phyloP scores from a whole-genome alignment of 2,888 invertebrate species.

The Brassicogethes aeneus region DNA sequence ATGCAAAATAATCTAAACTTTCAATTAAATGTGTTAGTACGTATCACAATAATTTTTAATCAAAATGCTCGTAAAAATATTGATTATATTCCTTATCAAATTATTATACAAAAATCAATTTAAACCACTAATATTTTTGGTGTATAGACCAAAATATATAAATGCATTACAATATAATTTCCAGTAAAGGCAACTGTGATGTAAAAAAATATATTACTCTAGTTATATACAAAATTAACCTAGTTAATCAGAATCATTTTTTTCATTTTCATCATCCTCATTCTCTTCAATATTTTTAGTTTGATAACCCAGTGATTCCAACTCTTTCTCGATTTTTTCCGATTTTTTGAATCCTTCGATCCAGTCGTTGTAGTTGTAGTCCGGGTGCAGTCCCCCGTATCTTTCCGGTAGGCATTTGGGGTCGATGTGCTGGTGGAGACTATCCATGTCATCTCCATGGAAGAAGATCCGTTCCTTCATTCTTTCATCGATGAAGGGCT shows the following conservation, averaged over 20 bases:
- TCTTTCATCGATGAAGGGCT: constrained; percentile 58
- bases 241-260: constrained; percentile 5
- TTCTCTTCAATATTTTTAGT: constrained; percentile 11
- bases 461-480: constrained; percentile 57
- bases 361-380: constrained; percentile 69
- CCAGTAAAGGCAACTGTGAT: no score
- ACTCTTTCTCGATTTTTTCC: constrained; percentile 51
- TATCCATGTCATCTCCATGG: constrained; percentile 64
- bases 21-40: no score
- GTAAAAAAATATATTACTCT: background rate
- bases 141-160: no score
- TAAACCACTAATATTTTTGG: no score
- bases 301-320: constrained; percentile 48
- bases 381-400: constrained; percentile 55
- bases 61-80: no score
- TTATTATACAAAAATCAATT: no score
- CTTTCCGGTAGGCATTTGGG: constrained; percentile 62
- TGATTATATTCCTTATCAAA: no score
- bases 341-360: constrained; percentile 52
- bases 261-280: constrained; percentile 12
- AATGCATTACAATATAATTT: no score
- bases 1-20: no score
- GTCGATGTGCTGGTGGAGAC: constrained; percentile 63
- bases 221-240: background rate
- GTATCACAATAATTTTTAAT: no score